Evolutionary conservation across 2,113 vertebrate genomes (phyloP).

Genomic region (Telmatochromis brichardi): DNA sequence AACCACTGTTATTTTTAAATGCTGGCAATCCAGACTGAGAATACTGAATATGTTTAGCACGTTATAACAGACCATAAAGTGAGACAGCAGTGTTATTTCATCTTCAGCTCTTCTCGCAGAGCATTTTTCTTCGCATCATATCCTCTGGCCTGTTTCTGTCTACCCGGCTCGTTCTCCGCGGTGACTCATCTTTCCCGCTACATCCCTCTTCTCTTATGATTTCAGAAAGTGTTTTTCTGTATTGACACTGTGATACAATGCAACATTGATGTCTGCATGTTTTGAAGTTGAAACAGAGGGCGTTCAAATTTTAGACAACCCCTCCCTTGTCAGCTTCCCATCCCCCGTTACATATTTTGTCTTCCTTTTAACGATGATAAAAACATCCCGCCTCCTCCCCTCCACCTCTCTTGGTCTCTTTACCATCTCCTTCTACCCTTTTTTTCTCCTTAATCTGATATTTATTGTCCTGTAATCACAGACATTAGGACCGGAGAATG

Average conservation of each 20-base stretch:
- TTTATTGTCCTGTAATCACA: conserved; percentile 30
- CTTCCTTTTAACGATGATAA: neutral
- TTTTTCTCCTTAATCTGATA: neutral
- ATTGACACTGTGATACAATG: neutral
- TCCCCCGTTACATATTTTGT: neutral
- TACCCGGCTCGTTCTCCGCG: neutral
- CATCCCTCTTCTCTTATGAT: neutral
- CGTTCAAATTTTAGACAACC: neutral
- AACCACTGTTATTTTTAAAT: neutral
- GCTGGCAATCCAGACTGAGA: neutral
- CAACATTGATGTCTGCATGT: conserved; percentile 6
- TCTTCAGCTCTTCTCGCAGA: neutral
- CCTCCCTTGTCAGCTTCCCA: neutral
- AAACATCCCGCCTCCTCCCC: neutral
- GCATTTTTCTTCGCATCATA: neutral
- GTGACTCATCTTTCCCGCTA: conserved; percentile 6
- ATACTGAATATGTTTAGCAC: neutral
- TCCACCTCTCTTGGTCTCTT: neutral
- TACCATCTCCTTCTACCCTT: neutral
- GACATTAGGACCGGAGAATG: conserved; percentile 25
- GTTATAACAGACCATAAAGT: neutral
- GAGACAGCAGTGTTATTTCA: neutral
- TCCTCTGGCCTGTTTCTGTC: conserved; percentile 12
- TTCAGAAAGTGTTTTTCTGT: neutral
- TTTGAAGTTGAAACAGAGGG: neutral